These are phyloP conservation scores for Astreopora myriophthalma DNA, from an alignment of 64 coral and sea anemone species.

Conservation along the genomic window DNA sequence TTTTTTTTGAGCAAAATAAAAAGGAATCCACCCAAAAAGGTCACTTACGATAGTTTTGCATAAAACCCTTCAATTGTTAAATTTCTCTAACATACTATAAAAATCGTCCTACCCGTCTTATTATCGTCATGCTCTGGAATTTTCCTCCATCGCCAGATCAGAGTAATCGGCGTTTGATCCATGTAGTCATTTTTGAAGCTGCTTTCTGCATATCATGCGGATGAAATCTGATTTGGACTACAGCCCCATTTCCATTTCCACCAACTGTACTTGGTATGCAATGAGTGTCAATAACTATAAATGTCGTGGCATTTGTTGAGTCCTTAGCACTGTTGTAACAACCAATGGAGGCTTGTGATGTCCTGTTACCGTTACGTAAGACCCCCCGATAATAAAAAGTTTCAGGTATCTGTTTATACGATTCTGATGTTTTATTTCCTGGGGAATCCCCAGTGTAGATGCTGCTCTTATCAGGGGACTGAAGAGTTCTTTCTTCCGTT, in stretches of 20 bases:
- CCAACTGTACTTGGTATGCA: slow-evolving; percentile 34
- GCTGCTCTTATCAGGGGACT: no score
- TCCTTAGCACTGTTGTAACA: slow-evolving; percentile 22
- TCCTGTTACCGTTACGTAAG: no score
- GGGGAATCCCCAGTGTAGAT: no score
- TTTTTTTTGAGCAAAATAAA: background rate
- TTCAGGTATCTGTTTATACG: no score
- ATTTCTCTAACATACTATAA: background rate
- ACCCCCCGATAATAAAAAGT: no score
- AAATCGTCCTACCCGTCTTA: background rate
- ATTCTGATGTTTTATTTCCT: no score
- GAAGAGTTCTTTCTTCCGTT: no score
- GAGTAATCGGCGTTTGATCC: slow-evolving; percentile 5
- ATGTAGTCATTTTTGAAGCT: background rate
- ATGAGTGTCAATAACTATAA: slow-evolving; percentile 48
- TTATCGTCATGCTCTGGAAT: background rate
- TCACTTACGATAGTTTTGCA: background rate
- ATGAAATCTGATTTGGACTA: slow-evolving; percentile 7
- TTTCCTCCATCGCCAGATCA: slow-evolving; percentile 5
- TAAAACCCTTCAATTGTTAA: background rate
- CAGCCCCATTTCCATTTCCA: slow-evolving; percentile 11
- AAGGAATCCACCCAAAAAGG: background rate
- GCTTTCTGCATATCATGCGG: background rate
- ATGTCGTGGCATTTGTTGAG: slow-evolving; percentile 19
- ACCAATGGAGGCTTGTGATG: background rate